These are phyloP conservation scores for Danio albolineatus DNA, from an alignment of 2,797 vertebrate species.

Conservation along the genomic window DNA sequence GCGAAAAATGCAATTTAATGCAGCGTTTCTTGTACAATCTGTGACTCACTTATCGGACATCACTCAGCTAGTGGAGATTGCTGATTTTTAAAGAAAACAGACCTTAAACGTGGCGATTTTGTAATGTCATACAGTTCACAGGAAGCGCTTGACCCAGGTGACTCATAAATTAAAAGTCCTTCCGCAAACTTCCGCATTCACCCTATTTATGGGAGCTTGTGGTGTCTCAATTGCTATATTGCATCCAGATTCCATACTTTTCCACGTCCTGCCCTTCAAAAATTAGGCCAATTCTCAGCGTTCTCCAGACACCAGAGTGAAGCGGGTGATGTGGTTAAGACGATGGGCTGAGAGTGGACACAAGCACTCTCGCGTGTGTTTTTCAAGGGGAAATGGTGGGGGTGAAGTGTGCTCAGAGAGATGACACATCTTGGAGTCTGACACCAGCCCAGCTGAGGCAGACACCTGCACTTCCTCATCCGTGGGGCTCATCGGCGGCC, in stretches of 20 bases:
- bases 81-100: too few relatives aligned
- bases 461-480: conserved; percentile 64
- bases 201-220: too few relatives aligned
- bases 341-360: conserved; percentile 24
- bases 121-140: too few relatives aligned
- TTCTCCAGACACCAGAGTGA: conserved; percentile 17
- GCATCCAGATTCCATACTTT: conserved; percentile 9
- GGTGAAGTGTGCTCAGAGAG: conserved; percentile 15
- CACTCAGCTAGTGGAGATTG: too few relatives aligned
- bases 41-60: too few relatives aligned
- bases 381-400: conserved; percentile 7
- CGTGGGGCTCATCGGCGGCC: conserved; percentile 66
- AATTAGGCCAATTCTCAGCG: conserved; percentile 4
- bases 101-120: too few relatives aligned
- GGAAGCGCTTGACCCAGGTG: too few relatives aligned
- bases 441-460: conserved; percentile 53
- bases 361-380: conserved; percentile 27
- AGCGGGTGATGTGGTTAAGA: conserved; percentile 22
- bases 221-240: too few relatives aligned
- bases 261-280: conserved; percentile 26
- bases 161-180: too few relatives aligned
- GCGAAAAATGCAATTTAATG: too few relatives aligned
- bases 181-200: too few relatives aligned
- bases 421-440: conserved; percentile 43
- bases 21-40: too few relatives aligned